Evolutionary conservation across 2,797 vertebrate genomes (phyloP), one percentile per base, ranked within the genome.

Genomic region (Epinephelus malabaricus): DNA sequence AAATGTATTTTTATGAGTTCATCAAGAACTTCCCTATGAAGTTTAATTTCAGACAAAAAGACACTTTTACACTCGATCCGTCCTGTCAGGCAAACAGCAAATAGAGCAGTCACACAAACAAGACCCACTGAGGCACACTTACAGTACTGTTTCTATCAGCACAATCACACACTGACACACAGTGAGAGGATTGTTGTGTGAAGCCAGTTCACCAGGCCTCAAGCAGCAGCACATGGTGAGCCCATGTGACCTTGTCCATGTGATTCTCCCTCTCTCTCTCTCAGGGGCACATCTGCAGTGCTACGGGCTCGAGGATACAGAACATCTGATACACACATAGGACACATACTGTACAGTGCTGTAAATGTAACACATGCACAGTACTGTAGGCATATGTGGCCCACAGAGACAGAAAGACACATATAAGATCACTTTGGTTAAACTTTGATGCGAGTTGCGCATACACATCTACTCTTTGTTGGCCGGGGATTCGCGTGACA

Each of bases 211-310:
- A 76, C 63, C 78, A 73, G 82, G 81, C 89, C 91, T 79, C 79
- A 46, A 89, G 86, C 88, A 85, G 91, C 89, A 92, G 95, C 95
- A 96, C 95, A 95, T 95, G 95, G 93, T 95, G 91, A 87, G 88
- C 89, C 94, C 96, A 96, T 94, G 96, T 97, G 97, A 97, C 94
- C 91, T 85, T 90, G 87, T 93, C 95, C 96, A 96, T 96, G 95
- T 97, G 97, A 97, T 93, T 90, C 80, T 87, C 83, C 11, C 61
- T 40, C 59, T 69, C 71, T 17, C 54, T 17, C 54, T 71, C 63
- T 43, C 11, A 34, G 49, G 40, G 67, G 21, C 72, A 83, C 86
- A 89, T 91, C 85, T 92, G 89, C 85, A 86, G 65, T 1, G 3
- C 50, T 55, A 59, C 70, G 73, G 56, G 67, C 64, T 56, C 21